Conservation (phyloP, 2,113 vertebrate genomes). For the Herpetotheres cachinnans region DNA sequence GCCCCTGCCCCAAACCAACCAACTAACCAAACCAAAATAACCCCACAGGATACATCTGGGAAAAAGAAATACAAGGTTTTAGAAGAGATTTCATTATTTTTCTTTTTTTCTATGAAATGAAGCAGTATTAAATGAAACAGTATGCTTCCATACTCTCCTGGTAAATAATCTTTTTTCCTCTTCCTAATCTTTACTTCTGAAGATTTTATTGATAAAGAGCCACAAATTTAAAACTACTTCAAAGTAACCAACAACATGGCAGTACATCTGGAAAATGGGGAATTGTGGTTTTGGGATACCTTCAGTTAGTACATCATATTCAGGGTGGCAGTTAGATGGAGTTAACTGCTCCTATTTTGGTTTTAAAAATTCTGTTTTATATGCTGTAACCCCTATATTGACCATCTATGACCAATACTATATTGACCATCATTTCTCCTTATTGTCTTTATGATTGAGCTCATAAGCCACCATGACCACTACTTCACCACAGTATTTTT, state of each 20-base stretch:
- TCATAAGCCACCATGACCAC: neutral
- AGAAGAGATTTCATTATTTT: neutral
- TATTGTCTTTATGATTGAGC: neutral
- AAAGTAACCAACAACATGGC: neutral
- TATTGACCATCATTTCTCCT: neutral
- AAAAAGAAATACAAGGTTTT: neutral
- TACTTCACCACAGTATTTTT: neutral
- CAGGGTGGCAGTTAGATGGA: neutral
- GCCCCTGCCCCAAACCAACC: rapidly evolving
- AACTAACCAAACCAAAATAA: neutral
- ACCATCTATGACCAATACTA: neutral
- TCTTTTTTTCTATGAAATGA: neutral
- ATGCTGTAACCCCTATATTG: neutral
- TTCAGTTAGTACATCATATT: neutral
- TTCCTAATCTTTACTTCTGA: neutral
- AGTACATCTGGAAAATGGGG: neutral
- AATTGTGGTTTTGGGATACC: neutral
- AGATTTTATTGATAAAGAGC: neutral
- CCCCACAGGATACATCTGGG: neutral
- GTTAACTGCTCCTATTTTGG: neutral
- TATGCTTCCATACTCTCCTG: neutral
- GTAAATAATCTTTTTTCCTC: neutral
- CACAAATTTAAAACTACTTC: neutral
- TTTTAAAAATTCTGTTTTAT: neutral
- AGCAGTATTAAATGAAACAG: neutral